These are phyloP conservation scores for Acleris emargana DNA, from an alignment of 2,888 invertebrate genomes.

Conservation along the genomic window DNA sequence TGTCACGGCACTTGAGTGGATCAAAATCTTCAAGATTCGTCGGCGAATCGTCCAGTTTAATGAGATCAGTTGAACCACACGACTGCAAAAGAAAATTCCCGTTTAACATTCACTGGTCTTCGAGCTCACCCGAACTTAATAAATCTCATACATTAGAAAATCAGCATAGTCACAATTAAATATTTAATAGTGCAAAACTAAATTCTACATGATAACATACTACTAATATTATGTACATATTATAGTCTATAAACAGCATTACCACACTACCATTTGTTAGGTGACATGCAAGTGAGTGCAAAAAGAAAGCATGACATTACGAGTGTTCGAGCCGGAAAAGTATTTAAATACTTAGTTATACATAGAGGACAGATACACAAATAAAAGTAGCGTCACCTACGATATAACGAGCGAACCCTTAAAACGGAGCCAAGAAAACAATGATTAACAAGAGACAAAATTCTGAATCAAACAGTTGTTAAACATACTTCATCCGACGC, in stretches of 20 bases:
- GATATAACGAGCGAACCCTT: constrained; percentile 21
- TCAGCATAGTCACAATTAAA: constrained; percentile 1
- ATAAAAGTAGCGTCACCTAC: constrained; percentile 9
- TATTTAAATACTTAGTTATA: constrained; percentile 24
- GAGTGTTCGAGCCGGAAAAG: constrained; percentile 12
- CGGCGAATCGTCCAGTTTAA: constrained; percentile 76
- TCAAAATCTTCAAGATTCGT: constrained; percentile 75
- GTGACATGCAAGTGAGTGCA: constrained; percentile 34
- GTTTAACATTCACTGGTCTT: constrained; percentile 51
- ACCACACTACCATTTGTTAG: constrained; percentile 13
- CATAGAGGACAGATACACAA: constrained; percentile 19
- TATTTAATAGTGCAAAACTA: constrained; percentile 5
- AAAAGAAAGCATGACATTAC: constrained; percentile 25
- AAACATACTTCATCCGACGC: constrained; percentile 10
- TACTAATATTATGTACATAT: constrained; percentile 5
- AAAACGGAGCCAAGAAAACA: constrained; percentile 10
- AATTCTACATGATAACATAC: neutral
- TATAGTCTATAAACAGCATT: constrained; percentile 16
- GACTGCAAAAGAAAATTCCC: constrained; percentile 73
- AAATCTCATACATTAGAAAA: neutral
- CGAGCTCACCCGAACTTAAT: neutral
- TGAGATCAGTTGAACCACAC: constrained; percentile 73
- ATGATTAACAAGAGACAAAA: neutral
- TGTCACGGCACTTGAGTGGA: constrained; percentile 70
- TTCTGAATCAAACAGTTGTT: constrained; percentile 2